Conservation (phyloP, 2,888 invertebrate genomes). For the Pasiphila rectangulata region DNA sequence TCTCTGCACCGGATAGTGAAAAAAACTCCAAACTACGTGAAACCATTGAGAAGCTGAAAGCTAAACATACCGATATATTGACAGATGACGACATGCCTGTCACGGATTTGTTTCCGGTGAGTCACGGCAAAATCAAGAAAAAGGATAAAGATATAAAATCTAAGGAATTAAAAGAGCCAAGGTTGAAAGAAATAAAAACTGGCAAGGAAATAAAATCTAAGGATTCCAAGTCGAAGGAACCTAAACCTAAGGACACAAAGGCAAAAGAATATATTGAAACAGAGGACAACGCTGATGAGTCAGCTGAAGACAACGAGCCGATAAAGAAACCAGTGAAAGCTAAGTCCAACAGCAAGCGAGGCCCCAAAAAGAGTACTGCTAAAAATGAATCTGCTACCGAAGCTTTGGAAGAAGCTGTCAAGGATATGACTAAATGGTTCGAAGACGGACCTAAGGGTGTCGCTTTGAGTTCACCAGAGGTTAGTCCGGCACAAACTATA, state of each 20-base stretch:
- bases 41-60: constrained; percentile 84
- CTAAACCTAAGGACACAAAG: constrained; percentile 11
- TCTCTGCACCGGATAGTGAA: constrained; percentile 65
- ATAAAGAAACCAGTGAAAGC: constrained; percentile 44
- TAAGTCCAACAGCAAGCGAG: constrained; percentile 48
- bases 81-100: constrained; percentile 56
- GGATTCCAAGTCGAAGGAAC: constrained; percentile 1
- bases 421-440: constrained; percentile 94
- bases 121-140: constrained; percentile 41
- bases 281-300: constrained; percentile 27
- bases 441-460: constrained; percentile 90
- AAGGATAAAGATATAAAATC: constrained; percentile 48
- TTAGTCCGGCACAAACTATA: constrained; percentile 86
- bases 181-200: constrained; percentile 5
- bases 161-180: constrained; percentile 25
- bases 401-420: constrained; percentile 84
- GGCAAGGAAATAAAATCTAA: constrained; percentile 10
- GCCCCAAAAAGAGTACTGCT: constrained; percentile 67
- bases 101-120: constrained; percentile 54
- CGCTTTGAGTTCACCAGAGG: constrained; percentile 88
- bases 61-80: constrained; percentile 80
- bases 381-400: constrained; percentile 81
- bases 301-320: constrained; percentile 39
- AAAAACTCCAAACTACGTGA: constrained; percentile 76
- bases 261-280: constrained; percentile 23